Evolutionary conservation across 92 coral and sea anemone species (phyloP), one percentile per base, ranked within the genome.

Genomic region (Phenganax marumi): DNA sequence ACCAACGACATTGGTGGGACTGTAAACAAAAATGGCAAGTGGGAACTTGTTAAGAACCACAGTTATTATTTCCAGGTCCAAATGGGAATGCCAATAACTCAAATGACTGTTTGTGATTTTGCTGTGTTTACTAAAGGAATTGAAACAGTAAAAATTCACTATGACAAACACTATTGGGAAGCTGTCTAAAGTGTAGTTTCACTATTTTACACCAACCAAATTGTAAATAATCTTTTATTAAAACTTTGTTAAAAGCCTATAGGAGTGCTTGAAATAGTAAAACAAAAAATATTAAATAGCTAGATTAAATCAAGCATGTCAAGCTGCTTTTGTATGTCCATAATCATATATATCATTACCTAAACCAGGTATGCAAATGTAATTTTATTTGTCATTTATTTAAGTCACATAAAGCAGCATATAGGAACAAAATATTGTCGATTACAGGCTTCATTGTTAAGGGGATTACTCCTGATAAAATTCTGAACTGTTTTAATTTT

Each of bases 391-490:
- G 11, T 10, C 60, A 17, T n/a, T 54, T 54, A 54, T n/a, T 52
- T 16, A 89, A 82, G 75, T 86, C 86, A 84, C 85, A 76, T 56
- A 89, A 78, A 50, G 89, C 89, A 81, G 91, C 89, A 81, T 81
- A 75, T 21, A 89, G 49, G 79, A 83, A 89, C 25, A 86, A 51
- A 77, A 89, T 89, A 77, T 84, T 89, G 79, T 89, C 89, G 73
- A 89, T 70, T 82, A 82, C 62, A 52, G 89, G 89, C 52, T 85
- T 81, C 65, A 85, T 53, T 25, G 39, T 50, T 39, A 80, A 61
- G 22, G 75, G 89, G 19, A 77, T 55, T 6, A 66, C 70, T 55
- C 88, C 79, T 68, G 73, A 85, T n/a, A 79, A 72, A 10, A 88
- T 85, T 23, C 80, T 60, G 72, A 89, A 86, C 50, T 89, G 91